Evolutionary conservation across 2,113 vertebrate species (phyloP).

Genomic region (Clarias macrocephalus): DNA sequence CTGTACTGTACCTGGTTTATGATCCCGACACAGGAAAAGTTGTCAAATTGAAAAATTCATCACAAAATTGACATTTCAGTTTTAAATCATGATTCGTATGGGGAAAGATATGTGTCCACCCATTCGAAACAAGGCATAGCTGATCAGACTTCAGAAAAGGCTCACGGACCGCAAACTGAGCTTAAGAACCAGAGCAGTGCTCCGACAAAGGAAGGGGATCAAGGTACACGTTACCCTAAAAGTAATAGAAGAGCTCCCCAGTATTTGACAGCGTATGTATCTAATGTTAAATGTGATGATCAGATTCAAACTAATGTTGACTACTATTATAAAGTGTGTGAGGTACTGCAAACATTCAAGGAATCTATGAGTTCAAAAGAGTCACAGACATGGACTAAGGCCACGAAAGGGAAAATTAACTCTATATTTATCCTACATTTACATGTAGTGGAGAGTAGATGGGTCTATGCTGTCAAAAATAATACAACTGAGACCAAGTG

Average conservation of each 20-base stretch:
- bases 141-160: no score
- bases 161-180: no score
- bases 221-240: not conserved
- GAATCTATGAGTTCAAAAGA: not conserved
- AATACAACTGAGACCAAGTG: conserved; percentile 1
- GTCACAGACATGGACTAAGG: conserved; percentile 1
- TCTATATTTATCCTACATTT: not conserved
- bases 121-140: no score
- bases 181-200: no score
- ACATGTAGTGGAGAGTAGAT: conserved; percentile 2
- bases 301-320: conserved; percentile 5
- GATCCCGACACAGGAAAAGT: no score
- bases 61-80: no score
- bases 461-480: conserved; percentile 29
- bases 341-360: not conserved
- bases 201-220: not conserved
- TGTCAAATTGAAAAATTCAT: no score
- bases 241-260: not conserved
- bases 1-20: no score
- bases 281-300: not conserved
- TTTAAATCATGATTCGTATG: no score
- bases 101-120: no score
- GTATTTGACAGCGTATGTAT: not conserved
- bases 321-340: conserved; percentile 7
- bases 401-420: conserved; percentile 13